Evolutionary conservation across 2,113 vertebrate genomes (phyloP), one percentile per base, ranked within the genome.

Genomic region (Mandrillus leucophaeus): DNA sequence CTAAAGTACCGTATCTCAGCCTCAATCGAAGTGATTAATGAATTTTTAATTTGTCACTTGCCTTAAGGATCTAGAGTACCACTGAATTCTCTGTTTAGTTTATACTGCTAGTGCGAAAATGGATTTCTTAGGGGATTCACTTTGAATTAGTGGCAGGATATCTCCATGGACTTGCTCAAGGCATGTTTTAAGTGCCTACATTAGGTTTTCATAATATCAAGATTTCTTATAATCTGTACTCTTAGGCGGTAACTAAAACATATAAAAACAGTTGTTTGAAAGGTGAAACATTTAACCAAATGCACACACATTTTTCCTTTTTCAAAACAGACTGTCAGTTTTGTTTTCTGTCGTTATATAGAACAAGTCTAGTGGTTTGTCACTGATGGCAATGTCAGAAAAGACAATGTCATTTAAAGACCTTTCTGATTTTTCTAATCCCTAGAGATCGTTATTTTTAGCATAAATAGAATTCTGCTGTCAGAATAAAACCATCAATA

Each of bases 41-140:
- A 98, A 99, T 98, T 98, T 98, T 98, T 99, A 98, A 99, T 99
- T 98, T 98, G 97, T 94, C 92, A 97, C 97, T 99, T 98, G 98
- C 98, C 98, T 98, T 97, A 97, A 98, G 98, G 98, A 98, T 98
- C 93, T 92, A 97, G 95, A 98, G 96, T 98, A 96, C 76, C 64
- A 83, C 97, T 96, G 98, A 98, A 86, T 97, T 98, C 97, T 98
- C 98, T 98, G 97, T 98, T 98, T 98, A 96, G 98, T 90, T 98
- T 98, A 98, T 93, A 97, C 95, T 68, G 38, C 52, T 30, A 25
- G 66, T 73, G 72, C 64, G 52, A 96, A 98, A 98, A 91, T 95
- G 90, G 96, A 98, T 96, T 96, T 98, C 98, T 8, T 90, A 98
- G 98, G 95, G 98, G 96, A 98, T 98, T 98, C 68, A 48, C 93